Base-by-base conservation (phyloP, 1,140 invertebrate species). In the Leptestheria dahalacensis region DNA sequence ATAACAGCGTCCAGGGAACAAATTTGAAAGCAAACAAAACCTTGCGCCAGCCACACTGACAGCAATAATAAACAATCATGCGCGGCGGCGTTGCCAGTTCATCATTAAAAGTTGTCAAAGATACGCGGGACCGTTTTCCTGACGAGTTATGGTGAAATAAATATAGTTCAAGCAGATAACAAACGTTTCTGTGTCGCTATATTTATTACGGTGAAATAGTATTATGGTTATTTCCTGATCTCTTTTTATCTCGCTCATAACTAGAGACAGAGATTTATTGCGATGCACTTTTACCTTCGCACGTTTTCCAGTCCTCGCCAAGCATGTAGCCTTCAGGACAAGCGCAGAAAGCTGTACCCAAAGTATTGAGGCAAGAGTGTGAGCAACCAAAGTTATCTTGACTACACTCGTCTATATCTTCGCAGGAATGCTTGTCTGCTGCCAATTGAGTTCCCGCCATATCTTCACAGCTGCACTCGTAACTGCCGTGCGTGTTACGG, bases 401-500 rank as follows among this genome's bases (percentile, higher is more conserved):
- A 15, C 67, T 65, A 61, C 74, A 75, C 65, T 75, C 74, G 56
- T 75, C 70, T 9, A 74, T 61, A 65, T 75, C 74, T 58, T 65
- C 68, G 64, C 68, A 72, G 55, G 69, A 69, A 26, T 68, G 70
- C 26, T 76, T 76, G 67, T 84, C 80, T 11, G 68, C 55, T 12
- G 75, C 72, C 58, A 84, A 74, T 66, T 74, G 70, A 64, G 80
- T 81, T 58, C 81, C 79, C 1, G 72, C 68, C 23, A 80, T 74
- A 57, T 71, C 68, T 25, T 72, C 69, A 68, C 82, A 85, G 53
- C 72, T 74, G 66, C 84, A 86, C 52, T 70, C 66, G 62, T 83
- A 82, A 29, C 78, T 74, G 18, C 79, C 77, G 25, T 66, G 69
- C 23, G 76, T 75, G 70, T 87, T 85, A 55, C 71, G 68, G 67